Evolutionary conservation across 2,113 vertebrate genomes (phyloP), one percentile per base, ranked within the genome.

Genomic region (Myotis davidii): DNA sequence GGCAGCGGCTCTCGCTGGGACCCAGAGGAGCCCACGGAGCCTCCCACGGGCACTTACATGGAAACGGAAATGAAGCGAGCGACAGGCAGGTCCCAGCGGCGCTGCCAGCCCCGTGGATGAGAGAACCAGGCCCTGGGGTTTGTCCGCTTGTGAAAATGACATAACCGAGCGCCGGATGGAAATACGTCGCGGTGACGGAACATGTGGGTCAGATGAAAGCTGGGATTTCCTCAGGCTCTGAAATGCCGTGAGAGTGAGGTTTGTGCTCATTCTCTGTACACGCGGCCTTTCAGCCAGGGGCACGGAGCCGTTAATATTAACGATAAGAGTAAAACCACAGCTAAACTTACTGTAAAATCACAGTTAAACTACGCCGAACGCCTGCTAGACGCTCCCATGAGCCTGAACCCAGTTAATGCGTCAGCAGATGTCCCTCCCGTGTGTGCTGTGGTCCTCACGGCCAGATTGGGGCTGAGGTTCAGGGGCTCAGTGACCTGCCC

Each of bases 361-460:
- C 37, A 39, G 37, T 39, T 39, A 39, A 39, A 39, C 42, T 45
- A 45, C 42, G 18, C 61, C 48, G 42, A 25, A 27, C 16, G 2
- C 0, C 1, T 7, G 21, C 67, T 3, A 18, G 8, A 8, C 54
- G 34, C 48, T 25, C 86, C n/a, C 2, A 0, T 2, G 18, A 20
- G n/a, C 17, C 10, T 79, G 21, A 8, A 25, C 29, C 20, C n/a
- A 42, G 10, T 74, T 87, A 29, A 37, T 42, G 61, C 72, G 67
- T 37, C 29, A 23, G 17, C 5, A 81, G 9, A 42, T 64, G 83
- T 59, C 1, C 6, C 42, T 59, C 2, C 6, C 42, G 56, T 42
- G 34, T 0, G 1, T n/a, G 29, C 37, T 54, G 12, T 16, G n/a
- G 32, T 78, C 59, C 17, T 72, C 6, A 16, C 34, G 90, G 65